phyloP scores from a whole-genome alignment of 1,140 invertebrate species.

The Heliconius congener region DNA sequence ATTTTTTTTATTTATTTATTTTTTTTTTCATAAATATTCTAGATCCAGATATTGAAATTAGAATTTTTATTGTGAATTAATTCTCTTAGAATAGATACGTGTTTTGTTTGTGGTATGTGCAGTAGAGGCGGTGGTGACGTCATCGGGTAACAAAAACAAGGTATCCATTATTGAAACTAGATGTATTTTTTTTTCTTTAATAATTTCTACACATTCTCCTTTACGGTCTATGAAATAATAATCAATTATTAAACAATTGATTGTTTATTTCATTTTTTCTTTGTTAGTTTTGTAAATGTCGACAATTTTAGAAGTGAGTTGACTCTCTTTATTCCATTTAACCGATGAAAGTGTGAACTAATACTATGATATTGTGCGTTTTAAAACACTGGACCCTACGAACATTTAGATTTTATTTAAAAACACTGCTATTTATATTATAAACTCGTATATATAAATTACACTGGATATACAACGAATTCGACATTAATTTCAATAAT shows the following conservation, averaged over 20 bases:
- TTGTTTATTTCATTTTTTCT: slow-evolving; percentile 62
- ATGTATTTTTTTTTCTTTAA: slow-evolving; percentile 48
- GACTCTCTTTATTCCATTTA: too few relatives aligned
- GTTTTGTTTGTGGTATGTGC: neutral
- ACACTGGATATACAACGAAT: slow-evolving; percentile 77
- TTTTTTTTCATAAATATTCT: neutral
- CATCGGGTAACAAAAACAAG: slow-evolving; percentile 54
- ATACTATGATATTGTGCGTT: slow-evolving; percentile 80
- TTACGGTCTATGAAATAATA: slow-evolving; percentile 79
- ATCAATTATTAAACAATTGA: slow-evolving; percentile 80
- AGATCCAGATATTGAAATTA: neutral
- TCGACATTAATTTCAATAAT: slow-evolving; percentile 42
- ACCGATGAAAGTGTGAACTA: slow-evolving; percentile 78
- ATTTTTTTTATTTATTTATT: too few relatives aligned
- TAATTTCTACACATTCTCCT: slow-evolving; percentile 78
- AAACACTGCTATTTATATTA: slow-evolving; percentile 74
- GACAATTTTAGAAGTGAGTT: slow-evolving; percentile 70
- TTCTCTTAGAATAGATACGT: neutral
- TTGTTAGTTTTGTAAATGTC: slow-evolving; percentile 58
- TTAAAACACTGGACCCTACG: slow-evolving; percentile 79
- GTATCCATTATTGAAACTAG: slow-evolving; percentile 76
- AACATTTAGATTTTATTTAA: slow-evolving; percentile 78
- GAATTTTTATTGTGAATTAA: neutral
- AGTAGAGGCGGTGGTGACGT: neutral
- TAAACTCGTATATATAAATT: slow-evolving; percentile 63